These are phyloP conservation scores for Penaeus vannamei DNA, from an alignment of 1,140 invertebrate species.

Conservation along the genomic window DNA sequence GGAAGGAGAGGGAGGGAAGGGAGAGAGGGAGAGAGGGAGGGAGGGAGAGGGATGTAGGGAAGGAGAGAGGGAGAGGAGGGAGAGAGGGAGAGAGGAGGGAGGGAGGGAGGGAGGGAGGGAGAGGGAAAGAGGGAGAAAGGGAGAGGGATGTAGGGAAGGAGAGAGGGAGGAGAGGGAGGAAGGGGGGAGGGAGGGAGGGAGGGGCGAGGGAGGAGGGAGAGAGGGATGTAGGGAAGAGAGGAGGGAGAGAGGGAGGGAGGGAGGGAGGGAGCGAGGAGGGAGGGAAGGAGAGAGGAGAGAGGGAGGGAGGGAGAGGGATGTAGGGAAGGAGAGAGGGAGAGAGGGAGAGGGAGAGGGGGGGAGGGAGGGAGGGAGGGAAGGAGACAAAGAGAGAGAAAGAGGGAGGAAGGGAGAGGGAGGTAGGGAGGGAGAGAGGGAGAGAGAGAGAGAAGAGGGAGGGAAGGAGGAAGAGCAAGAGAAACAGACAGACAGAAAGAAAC, in stretches of 20 bases:
- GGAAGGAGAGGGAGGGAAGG: neutral
- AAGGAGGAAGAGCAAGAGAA: slow-evolving; percentile 18
- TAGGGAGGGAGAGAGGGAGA: neutral
- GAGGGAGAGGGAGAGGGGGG: neutral
- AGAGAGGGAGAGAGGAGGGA: neutral
- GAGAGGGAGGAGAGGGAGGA: neutral
- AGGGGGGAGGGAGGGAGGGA: too few relatives aligned
- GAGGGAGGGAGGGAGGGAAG: neutral
- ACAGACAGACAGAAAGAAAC: neutral
- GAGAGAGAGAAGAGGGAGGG: slow-evolving; percentile 1
- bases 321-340: neutral
- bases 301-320: neutral
- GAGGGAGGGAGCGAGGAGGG: neutral
- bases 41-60: neutral
- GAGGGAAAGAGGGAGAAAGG: neutral
- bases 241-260: neutral
- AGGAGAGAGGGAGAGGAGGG: neutral
- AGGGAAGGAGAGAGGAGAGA: neutral
- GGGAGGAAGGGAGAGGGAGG: too few relatives aligned
- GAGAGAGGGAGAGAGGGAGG: too few relatives aligned
- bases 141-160: neutral
- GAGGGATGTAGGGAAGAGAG: neutral
- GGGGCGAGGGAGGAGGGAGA: neutral
- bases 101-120: slow-evolving; percentile 21
- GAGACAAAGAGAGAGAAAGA: neutral